phyloP scores from a whole-genome alignment of 2,113 vertebrate genomes.

The Abramis brama region DNA sequence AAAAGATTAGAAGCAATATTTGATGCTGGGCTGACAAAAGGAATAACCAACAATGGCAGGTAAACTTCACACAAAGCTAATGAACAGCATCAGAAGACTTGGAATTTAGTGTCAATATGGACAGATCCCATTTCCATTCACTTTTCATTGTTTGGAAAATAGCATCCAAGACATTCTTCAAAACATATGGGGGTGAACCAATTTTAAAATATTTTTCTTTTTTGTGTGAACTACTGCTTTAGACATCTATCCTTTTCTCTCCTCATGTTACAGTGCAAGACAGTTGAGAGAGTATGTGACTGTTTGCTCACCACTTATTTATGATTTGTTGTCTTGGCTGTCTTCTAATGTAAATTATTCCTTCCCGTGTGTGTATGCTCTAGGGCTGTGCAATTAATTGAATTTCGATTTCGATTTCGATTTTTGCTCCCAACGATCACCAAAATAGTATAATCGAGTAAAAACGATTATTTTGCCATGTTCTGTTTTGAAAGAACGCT shows the following conservation, averaged over 20 bases:
- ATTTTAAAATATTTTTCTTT: background rate
- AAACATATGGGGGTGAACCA: background rate
- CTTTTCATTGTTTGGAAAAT: background rate
- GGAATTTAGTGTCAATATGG: background rate
- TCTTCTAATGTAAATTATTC: slow-evolving; percentile 74
- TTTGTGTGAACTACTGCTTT: background rate
- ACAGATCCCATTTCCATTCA: background rate
- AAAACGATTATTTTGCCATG: no score
- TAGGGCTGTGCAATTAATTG: no score
- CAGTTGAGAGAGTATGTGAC: slow-evolving; percentile 54
- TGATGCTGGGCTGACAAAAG: background rate
- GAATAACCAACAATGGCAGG: no score
- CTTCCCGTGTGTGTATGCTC: slow-evolving; percentile 64
- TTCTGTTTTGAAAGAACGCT: no score
- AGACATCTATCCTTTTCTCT: background rate
- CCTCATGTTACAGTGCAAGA: slow-evolving; percentile 21
- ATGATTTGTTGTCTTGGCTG: slow-evolving; percentile 70
- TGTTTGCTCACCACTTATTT: slow-evolving; percentile 60
- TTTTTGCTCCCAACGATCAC: no score
- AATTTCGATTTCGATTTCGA: no score
- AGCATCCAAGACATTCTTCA: background rate
- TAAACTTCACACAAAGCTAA: background rate
- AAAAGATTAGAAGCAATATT: background rate
- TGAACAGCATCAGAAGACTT: background rate
- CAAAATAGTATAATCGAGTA: no score